These are phyloP conservation scores for Ametastegia equiseti DNA, from an alignment of 2,888 invertebrate species.

Conservation along the genomic window DNA sequence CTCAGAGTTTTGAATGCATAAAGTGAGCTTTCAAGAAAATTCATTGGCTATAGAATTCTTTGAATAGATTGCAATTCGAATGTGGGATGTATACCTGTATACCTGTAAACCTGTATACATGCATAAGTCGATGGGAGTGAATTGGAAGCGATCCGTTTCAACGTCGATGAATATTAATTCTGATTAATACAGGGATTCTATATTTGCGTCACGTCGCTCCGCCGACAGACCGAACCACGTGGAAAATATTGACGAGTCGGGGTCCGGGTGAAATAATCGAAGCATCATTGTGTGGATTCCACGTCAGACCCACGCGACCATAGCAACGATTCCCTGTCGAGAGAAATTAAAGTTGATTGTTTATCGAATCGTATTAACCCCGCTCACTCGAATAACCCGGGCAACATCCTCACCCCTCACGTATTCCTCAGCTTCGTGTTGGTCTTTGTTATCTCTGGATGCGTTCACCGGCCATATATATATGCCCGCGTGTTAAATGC, in stretches of 20 bases:
- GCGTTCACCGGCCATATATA: background rate
- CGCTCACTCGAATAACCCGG: conserved; percentile 32
- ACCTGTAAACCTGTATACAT: no score
- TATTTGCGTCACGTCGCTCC: conserved; percentile 32
- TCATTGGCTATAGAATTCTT: no score
- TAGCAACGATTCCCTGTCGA: conserved; percentile 41
- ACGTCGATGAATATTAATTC: background rate
- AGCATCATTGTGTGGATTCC: conserved; percentile 28
- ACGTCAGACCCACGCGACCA: conserved; percentile 42
- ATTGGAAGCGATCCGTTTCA: background rate
- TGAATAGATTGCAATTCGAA: no score
- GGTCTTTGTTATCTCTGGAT: background rate
- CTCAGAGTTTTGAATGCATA: no score
- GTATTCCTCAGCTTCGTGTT: background rate
- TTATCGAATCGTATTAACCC: conserved; percentile 41
- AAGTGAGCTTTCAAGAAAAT: no score
- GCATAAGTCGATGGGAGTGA: background rate
- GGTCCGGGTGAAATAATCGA: conserved; percentile 27
- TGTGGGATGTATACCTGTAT: no score
- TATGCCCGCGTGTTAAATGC: background rate
- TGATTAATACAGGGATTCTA: background rate
- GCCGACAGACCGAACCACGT: conserved; percentile 21
- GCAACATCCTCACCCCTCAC: conserved; percentile 1
- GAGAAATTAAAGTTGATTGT: conserved; percentile 44
- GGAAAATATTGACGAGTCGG: conserved; percentile 36